Percentiles rank a stretch among this genome's conserved stretches.
These are phyloP conservation scores for Oppia nitens DNA, from an alignment of 1,140 invertebrate genomes.

Conservation along the genomic window DNA sequence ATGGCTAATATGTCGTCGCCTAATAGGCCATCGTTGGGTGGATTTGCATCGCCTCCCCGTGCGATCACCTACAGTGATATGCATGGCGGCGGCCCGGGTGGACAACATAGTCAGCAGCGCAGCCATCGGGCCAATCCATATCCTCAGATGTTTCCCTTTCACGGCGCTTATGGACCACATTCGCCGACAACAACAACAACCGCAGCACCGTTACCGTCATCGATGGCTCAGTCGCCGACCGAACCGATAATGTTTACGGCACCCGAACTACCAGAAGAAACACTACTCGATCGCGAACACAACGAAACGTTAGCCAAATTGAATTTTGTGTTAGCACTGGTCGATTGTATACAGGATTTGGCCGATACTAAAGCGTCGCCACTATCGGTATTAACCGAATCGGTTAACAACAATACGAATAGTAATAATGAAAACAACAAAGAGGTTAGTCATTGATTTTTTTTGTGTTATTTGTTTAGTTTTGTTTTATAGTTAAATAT, in stretches of 20 bases:
- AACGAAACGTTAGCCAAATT: slow-evolving; percentile 83
- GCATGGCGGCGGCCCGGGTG: neutral
- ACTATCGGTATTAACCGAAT: slow-evolving; percentile 34
- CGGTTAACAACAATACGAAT: too few relatives aligned
- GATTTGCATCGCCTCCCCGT: neutral
- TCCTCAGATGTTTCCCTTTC: neutral
- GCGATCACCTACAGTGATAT: neutral
- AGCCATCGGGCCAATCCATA: neutral
- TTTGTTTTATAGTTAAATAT: too few relatives aligned
- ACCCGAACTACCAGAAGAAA: slow-evolving; percentile 85
- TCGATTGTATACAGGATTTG: slow-evolving; percentile 74
- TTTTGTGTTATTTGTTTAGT: too few relatives aligned
- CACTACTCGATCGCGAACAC: slow-evolving; percentile 78
- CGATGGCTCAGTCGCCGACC: slow-evolving; percentile 23
- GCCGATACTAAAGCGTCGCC: slow-evolving; percentile 57
- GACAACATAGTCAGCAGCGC: neutral
- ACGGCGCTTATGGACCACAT: neutral
- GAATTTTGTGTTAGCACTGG: slow-evolving; percentile 75
- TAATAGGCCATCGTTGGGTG: neutral
- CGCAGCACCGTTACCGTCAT: neutral
- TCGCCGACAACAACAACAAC: neutral
- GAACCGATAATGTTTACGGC: slow-evolving; percentile 60
- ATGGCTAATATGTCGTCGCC: neutral
- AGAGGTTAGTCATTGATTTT: slow-evolving; percentile 14
- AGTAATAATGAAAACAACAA: too few relatives aligned